These are phyloP conservation scores for Zosterops japonicus DNA, from an alignment of 2,113 vertebrate genomes.

Conservation along the genomic window DNA sequence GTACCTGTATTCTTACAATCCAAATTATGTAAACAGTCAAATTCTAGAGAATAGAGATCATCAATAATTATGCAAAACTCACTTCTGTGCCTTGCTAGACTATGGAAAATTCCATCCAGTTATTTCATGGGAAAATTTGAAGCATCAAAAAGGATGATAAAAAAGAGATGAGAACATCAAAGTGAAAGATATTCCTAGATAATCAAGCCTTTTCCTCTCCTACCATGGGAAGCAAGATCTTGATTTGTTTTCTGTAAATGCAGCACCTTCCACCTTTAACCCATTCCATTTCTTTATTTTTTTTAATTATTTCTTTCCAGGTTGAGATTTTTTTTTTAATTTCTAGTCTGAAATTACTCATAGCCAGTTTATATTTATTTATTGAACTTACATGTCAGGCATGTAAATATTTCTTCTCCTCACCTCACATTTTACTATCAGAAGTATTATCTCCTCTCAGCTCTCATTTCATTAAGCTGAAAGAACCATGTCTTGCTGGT, in stretches of 20 bases:
- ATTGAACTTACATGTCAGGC: background rate
- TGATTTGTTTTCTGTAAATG: background rate
- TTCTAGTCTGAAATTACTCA: background rate
- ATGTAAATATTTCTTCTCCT: background rate
- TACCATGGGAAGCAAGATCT: background rate
- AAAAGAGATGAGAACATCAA: background rate
- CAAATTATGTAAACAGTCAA: background rate
- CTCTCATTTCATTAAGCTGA: background rate
- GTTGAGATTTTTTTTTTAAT: background rate
- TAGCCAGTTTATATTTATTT: background rate
- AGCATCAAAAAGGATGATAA: background rate
- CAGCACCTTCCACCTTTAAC: background rate
- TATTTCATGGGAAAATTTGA: background rate
- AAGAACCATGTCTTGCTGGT: background rate
- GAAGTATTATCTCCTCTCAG: background rate
- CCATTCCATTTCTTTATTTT: background rate
- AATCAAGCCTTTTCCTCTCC: background rate
- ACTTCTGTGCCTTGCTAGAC: background rate
- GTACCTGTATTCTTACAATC: background rate
- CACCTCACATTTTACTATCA: background rate
- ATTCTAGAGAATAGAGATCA: background rate
- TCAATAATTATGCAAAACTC: background rate
- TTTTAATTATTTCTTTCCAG: background rate
- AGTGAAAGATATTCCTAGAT: background rate
- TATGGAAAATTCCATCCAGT: background rate